Evolutionary conservation across 92 coral and sea anemone species (phyloP).

Genomic region (Palythoa heliodiscus): DNA sequence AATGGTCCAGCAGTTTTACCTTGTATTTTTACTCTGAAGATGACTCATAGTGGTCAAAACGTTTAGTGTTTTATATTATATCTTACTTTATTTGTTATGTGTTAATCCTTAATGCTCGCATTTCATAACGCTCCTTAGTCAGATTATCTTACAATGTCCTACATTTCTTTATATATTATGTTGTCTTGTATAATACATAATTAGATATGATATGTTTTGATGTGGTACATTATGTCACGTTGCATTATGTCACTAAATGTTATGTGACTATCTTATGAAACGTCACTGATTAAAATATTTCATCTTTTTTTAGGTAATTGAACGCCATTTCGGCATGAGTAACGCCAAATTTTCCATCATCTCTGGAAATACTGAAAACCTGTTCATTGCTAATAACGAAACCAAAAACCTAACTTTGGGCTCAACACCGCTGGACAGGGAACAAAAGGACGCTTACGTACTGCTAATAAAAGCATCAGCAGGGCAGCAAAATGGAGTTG

Average conservation of each 20-base stretch:
- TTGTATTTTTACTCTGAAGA: too few species aligned
- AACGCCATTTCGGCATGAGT: constrained; percentile 12
- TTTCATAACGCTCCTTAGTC: background rate
- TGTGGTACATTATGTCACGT: background rate
- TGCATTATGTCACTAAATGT: background rate
- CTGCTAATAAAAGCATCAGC: constrained; percentile 1
- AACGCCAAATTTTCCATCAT: constrained; percentile 8
- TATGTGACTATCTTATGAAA: background rate
- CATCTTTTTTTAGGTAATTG: background rate
- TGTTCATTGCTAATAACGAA: constrained; percentile 13
- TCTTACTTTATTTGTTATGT: too few species aligned
- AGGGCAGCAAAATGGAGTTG: background rate
- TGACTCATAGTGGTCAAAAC: too few species aligned
- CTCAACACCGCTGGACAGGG: constrained; percentile 25
- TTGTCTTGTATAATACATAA: background rate
- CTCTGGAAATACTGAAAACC: constrained; percentile 33
- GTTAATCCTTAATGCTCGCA: background rate
- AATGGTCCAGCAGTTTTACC: too few species aligned
- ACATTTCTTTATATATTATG: background rate
- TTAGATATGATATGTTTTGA: background rate
- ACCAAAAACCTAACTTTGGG: constrained; percentile 21
- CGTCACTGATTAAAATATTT: background rate
- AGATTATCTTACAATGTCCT: background rate
- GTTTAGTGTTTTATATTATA: too few species aligned
- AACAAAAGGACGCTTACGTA: background rate